Evolutionary conservation across 1,140 invertebrate genomes (phyloP), one percentile per base, ranked within the genome.

Genomic region (Eumaeus atala): DNA sequence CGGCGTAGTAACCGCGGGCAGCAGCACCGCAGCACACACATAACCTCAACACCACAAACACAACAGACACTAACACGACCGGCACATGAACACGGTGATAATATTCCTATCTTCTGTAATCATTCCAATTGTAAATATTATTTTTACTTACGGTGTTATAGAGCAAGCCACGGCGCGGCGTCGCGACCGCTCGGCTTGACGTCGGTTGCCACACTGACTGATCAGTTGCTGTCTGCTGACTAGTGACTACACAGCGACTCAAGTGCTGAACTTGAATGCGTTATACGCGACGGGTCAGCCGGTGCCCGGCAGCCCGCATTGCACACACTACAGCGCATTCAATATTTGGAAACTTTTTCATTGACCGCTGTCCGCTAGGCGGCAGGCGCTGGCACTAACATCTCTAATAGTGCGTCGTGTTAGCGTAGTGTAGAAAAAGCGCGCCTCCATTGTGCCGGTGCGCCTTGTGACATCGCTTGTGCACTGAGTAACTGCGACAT

Each of bases 1-100:
- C 81, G 75, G 67, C 82, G 82, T 77, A 85, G 71, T 80, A 80
- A 77, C 70, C 21, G 21, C 21, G 21, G n/a, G n/a, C n/a, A n/a
- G n/a, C n/a, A n/a, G 21, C 21, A 28, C 76, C 68, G 68, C 77
- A n/a, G n/a, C n/a, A n/a, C 77, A 59, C 63, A 64, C 60, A 58
- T 84, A 77, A 80, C 74, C 73, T 77, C 51, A 55, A 51, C 55
- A 16, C 9, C n/a, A 21, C 16, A 18, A 35, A 18, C 47, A 35
- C 34, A 1, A 18, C n/a, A 35, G 10, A 35, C n/a, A 34, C n/a
- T 37, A n/a, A 48, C 28, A 14, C 16, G 9, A 10, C 42, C n/a
- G 12, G 28, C 18, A 12, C 18, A 38, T 9, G 33, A 14, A 42
- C 12, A 14, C 51, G 40, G 8, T 50, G 11, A 28, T 9, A 3